Base-by-base conservation (phyloP, 2,113 vertebrate genomes). In the Oryzias celebensis region DNA sequence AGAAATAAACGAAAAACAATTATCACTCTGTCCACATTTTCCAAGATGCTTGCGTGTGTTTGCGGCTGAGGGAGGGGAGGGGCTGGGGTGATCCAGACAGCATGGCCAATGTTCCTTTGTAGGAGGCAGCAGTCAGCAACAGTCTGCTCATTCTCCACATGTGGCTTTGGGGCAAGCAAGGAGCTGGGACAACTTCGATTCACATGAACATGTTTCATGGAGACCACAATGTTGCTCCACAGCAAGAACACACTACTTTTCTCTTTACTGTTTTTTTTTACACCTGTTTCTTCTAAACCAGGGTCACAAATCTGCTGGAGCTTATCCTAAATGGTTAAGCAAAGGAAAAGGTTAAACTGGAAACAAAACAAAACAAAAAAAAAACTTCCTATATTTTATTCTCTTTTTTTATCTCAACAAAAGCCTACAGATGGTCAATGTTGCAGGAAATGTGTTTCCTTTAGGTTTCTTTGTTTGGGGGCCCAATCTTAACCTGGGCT, bases 1-100 rank as follows among this genome's bases (percentile, higher is more conserved):
- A 26, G 3, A 61, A 41, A 3, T 1, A 55, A 64, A 57, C 17
- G 18, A n/a, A 59, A 64, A 73, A 82, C 67, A 85, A 72, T 65
- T 46, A 60, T 66, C 7, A 23, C 46, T 80, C 57, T 84, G 75
- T 81, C 6, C 17, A 31, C 1, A 59, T 14, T 58, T 52, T 64
- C 28, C 57, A 69, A 54, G 56, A 71, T 58, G 63, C 16, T 15
- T 63, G 44, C 13, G 62, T 49, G 49, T 24, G 57, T 52, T 51
- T 52, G 52, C 26, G n/a, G 24, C 16, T 24, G 28, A 22, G 42
- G 26, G 48, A 28, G 26, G 26, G 36, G 10, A 8, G 31, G 24
- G 13, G 55, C 26, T 26, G 56, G 51, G 24, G 17, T 16, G 24
- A 49, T 57, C 53, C 52, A 26, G 52, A 71, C 23, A 48, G 56